Conservation (phyloP, 30 jellyfish, hydroid and myxozoan species). For the Cassiopea andromeda region DNA sequence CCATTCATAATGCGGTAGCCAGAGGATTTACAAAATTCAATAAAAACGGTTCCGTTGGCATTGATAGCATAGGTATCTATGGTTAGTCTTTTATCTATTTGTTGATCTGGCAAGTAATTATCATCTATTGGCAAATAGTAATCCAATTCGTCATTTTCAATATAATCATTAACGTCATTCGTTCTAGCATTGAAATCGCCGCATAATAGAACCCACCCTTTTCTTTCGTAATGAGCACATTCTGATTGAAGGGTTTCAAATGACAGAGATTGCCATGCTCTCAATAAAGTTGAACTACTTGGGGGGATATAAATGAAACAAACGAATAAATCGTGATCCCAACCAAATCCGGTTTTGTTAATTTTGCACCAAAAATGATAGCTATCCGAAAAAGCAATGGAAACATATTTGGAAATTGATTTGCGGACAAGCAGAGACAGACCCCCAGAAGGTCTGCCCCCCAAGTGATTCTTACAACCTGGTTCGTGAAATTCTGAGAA, state of each 20-base stretch:
- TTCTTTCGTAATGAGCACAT: conserved; percentile 41
- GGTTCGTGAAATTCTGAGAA: conserved; percentile 10
- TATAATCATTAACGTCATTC: conserved; percentile 36
- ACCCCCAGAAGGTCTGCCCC: conserved; percentile 59
- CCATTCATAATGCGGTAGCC: conserved; percentile 26
- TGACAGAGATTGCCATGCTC: conserved; percentile 28
- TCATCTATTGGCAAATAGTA: conserved; percentile 49
- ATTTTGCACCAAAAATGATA: conserved; percentile 47
- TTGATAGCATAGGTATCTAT: conserved; percentile 1
- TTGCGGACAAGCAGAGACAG: conserved; percentile 49
- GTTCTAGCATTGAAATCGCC: conserved; percentile 45
- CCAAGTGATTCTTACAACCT: conserved; percentile 11
- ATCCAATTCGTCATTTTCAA: conserved; percentile 37
- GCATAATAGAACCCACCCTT: conserved; percentile 44
- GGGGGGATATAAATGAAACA: conserved; percentile 50
- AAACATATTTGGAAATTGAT: conserved; percentile 19
- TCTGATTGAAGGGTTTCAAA: conserved; percentile 55
- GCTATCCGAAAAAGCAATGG: conserved; percentile 14
- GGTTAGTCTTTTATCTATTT: conserved; percentile 1
- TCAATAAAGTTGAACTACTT: conserved; percentile 12
- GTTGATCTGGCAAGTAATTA: conserved; percentile 33
- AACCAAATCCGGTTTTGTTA: conserved; percentile 3
- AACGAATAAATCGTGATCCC: conserved; percentile 16
- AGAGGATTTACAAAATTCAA: conserved; percentile 27
- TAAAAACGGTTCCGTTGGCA: conserved; percentile 26